Evolutionary conservation across 2,797 vertebrate genomes (phyloP).

Genomic region (Melopsittacus undulatus): DNA sequence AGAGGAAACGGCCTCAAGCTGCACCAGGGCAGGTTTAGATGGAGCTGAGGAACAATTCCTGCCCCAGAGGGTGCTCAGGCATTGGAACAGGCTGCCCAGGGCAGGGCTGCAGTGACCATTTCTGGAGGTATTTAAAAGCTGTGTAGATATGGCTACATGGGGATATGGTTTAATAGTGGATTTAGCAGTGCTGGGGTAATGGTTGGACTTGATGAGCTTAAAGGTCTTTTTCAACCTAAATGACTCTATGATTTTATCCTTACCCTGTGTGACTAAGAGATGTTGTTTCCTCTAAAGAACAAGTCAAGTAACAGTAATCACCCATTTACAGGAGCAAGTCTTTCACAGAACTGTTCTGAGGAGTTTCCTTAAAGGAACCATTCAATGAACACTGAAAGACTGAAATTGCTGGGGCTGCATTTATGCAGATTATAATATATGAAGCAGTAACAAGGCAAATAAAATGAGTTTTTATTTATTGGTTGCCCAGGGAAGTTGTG

Average conservation of each 20-base stretch:
- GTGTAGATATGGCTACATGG: rapidly evolving
- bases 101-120: neutral
- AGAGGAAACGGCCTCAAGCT: rapidly evolving
- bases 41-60: neutral
- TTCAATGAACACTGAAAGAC: neutral
- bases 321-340: neutral
- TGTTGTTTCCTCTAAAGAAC: neutral
- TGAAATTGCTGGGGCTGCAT: neutral
- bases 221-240: neutral
- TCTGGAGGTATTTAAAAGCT: neutral
- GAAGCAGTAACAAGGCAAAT: neutral
- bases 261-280: too few species aligned
- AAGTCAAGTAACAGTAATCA: rapidly evolving
- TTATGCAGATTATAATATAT: neutral
- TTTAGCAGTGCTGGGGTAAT: rapidly evolving
- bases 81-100: neutral
- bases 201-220: rapidly evolving
- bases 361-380: neutral
- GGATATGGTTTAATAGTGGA: neutral
- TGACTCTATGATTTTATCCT: rapidly evolving
- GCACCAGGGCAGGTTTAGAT: rapidly evolving
- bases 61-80: neutral
- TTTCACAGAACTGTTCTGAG: neutral
- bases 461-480: neutral
- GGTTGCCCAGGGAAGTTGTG: neutral